phyloP scores from a whole-genome alignment of 2,797 vertebrate species.

The Gadopsis bispinosus region DNA sequence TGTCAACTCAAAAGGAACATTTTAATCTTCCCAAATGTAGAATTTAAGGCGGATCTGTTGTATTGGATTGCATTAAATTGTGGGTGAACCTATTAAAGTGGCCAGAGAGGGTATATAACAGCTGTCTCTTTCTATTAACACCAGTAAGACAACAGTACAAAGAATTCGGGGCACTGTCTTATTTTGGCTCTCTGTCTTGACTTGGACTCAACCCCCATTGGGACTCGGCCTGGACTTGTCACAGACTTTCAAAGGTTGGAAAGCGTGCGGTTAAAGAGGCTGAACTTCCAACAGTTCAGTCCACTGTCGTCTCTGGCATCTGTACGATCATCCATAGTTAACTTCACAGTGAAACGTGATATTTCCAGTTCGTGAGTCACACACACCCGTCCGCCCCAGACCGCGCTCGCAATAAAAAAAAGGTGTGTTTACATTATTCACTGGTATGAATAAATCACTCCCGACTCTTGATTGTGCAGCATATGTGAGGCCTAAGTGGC shows the following conservation, averaged over 20 bases:
- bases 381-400: conserved; percentile 39
- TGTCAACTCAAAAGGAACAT: no score
- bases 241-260: neutral
- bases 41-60: no score
- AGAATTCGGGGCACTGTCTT: neutral
- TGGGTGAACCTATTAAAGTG: neutral
- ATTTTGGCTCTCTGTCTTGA: neutral
- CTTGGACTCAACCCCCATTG: neutral
- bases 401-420: conserved; percentile 24
- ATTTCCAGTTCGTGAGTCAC: conserved; percentile 48
- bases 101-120: neutral
- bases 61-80: no score
- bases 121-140: no score
- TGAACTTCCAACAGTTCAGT: neutral
- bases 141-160: no score
- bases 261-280: neutral
- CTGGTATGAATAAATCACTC: conserved; percentile 75
- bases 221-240: neutral
- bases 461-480: conserved; percentile 59
- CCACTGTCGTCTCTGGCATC: neutral
- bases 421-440: conserved; percentile 73
- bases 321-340: neutral
- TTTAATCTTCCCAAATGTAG: no score
- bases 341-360: conserved; percentile 29
- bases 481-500: conserved; percentile 73